Conservation (phyloP, 2,797 vertebrate species). For the Bucorvus abyssinicus region DNA sequence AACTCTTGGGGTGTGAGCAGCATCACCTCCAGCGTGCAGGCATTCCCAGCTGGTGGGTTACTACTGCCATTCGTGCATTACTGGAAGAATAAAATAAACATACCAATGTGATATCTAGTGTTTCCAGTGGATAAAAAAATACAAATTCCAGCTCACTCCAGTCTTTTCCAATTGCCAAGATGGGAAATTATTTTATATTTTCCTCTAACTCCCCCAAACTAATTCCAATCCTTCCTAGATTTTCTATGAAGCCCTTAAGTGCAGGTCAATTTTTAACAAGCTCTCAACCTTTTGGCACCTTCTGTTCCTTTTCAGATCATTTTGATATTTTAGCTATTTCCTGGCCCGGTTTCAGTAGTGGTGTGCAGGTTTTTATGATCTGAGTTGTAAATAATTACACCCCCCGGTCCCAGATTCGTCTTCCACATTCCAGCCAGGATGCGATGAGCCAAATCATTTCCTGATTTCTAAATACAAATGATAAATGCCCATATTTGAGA, state of each 20-base stretch:
- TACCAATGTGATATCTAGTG: neutral
- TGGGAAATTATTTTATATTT: neutral
- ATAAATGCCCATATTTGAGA: slow-evolving; percentile 74
- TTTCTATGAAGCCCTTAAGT: slow-evolving; percentile 47
- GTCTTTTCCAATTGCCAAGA: slow-evolving; percentile 42
- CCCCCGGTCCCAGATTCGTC: slow-evolving; percentile 51
- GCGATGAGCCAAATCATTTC: slow-evolving; percentile 78
- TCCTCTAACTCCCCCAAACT: slow-evolving; percentile 35
- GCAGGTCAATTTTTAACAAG: slow-evolving; percentile 65
- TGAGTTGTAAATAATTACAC: slow-evolving; percentile 66
- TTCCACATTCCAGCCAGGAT: slow-evolving; percentile 70
- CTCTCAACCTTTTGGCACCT: slow-evolving; percentile 73
- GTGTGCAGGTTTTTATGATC: slow-evolving; percentile 65
- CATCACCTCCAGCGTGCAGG: neutral
- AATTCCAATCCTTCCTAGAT: slow-evolving; percentile 42
- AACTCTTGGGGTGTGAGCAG: neutral
- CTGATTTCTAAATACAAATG: slow-evolving; percentile 72
- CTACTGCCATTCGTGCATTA: neutral
- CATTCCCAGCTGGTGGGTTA: neutral
- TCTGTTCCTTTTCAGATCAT: slow-evolving; percentile 72
- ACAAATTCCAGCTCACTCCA: slow-evolving; percentile 32
- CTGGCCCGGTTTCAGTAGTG: slow-evolving; percentile 68
- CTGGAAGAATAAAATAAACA: neutral
- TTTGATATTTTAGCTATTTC: slow-evolving; percentile 72
- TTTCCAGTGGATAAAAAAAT: neutral